phyloP scores from a whole-genome alignment of 2,113 vertebrate genomes.

The Lucifuga dentata region DNA sequence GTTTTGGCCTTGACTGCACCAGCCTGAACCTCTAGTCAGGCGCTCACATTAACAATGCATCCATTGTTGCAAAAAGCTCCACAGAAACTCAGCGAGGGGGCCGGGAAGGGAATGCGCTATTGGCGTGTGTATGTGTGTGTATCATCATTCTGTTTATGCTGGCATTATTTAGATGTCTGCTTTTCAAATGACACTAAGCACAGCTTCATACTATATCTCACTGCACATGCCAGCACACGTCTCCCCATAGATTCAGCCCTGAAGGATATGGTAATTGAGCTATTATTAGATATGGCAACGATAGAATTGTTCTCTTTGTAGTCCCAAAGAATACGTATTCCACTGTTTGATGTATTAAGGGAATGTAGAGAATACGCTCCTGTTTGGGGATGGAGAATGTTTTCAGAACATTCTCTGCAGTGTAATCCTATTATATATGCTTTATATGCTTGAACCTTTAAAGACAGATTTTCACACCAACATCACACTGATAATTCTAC shows the following conservation, averaged over 20 bases:
- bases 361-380: slow-evolving; percentile 34
- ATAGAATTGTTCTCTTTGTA: slow-evolving; percentile 77
- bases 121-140: neutral
- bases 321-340: slow-evolving; percentile 68
- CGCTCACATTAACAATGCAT: slow-evolving; percentile 47
- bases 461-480: slow-evolving; percentile 45
- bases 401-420: slow-evolving; percentile 47
- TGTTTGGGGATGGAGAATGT: slow-evolving; percentile 45
- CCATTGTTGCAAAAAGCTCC: slow-evolving; percentile 48
- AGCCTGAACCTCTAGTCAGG: slow-evolving; percentile 50
- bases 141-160: slow-evolving; percentile 42
- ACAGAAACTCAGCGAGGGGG: slow-evolving; percentile 29
- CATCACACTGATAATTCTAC: slow-evolving; percentile 49
- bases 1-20: slow-evolving; percentile 23
- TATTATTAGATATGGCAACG: slow-evolving; percentile 72
- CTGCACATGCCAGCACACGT: slow-evolving; percentile 57
- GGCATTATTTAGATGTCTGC: slow-evolving; percentile 47
- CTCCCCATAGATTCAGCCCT: slow-evolving; percentile 68
- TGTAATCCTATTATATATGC: slow-evolving; percentile 48
- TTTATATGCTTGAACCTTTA: slow-evolving; percentile 55
- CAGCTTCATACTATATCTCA: slow-evolving; percentile 48
- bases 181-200: slow-evolving; percentile 53
- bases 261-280: slow-evolving; percentile 73
- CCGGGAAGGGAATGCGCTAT: slow-evolving; percentile 32
- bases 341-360: slow-evolving; percentile 65